Evolutionary conservation across 2,888 invertebrate genomes (phyloP).

Genomic region (Apomyelois bistriatella): DNA sequence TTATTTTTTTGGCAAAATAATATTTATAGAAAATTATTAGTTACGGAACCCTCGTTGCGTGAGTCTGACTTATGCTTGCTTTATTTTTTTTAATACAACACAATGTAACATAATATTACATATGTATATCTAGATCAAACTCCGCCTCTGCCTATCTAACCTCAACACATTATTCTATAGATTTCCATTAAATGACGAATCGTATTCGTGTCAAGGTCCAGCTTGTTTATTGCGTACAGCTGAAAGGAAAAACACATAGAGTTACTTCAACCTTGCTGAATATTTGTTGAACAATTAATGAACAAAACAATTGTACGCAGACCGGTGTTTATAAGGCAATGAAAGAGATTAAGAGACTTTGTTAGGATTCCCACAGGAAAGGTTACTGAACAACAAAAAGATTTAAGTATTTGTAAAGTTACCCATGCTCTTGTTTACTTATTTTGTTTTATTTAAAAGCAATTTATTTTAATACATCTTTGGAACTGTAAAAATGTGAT

Average conservation of each 20-base stretch:
- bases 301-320: neutral
- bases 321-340: neutral
- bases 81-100: no score
- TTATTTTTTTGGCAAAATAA: no score
- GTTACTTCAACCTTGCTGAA: slow-evolving; percentile 59
- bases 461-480: neutral
- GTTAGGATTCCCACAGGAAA: neutral
- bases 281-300: slow-evolving; percentile 37
- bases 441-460: no score
- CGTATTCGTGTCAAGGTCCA: slow-evolving; percentile 62
- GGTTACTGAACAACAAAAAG: neutral
- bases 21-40: no score
- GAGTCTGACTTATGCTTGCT: no score
- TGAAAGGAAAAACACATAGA: slow-evolving; percentile 67
- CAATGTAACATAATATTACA: no score
- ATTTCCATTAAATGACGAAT: slow-evolving; percentile 62
- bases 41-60: no score
- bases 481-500: no score
- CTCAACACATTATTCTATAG: slow-evolving; percentile 46
- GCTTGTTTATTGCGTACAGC: slow-evolving; percentile 52
- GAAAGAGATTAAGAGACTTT: neutral
- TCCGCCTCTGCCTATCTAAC: no score
- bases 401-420: neutral
- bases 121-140: no score
- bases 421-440: no score